Conservation (phyloP, 2,797 vertebrate genomes). For the Paramormyrops hopkinsi region DNA sequence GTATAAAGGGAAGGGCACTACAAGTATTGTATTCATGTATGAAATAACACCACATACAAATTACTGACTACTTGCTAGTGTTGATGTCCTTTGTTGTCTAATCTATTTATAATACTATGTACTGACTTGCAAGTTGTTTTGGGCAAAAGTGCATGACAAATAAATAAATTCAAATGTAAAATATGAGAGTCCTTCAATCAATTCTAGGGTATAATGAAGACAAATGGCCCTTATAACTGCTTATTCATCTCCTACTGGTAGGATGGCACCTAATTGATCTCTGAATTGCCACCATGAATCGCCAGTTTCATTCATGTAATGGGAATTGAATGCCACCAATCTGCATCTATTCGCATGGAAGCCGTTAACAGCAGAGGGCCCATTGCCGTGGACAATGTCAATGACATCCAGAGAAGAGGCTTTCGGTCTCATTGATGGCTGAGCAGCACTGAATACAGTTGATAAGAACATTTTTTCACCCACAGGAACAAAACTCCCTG, state of each 20-base stretch:
- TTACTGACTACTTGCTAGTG: background rate
- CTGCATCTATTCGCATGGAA: background rate
- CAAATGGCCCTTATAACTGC: background rate
- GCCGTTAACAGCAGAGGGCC: background rate
- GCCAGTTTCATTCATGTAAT: background rate
- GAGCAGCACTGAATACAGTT: background rate
- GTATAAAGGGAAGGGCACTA: background rate
- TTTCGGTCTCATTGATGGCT: background rate
- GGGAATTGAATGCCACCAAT: background rate
- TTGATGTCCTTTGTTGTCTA: background rate
- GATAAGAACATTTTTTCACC: background rate
- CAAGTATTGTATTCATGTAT: background rate
- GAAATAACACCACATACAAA: background rate
- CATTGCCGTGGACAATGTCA: background rate
- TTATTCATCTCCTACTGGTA: slow-evolving; percentile 4
- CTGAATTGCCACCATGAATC: background rate
- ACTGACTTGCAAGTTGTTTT: background rate
- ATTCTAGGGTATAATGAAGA: background rate
- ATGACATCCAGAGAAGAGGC: background rate
- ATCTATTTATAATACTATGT: background rate
- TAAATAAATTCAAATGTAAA: slow-evolving; percentile 1
- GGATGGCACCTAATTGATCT: background rate
- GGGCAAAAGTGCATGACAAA: background rate
- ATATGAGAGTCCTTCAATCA: background rate
- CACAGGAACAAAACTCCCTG: background rate